Base-by-base conservation (phyloP, 2,888 invertebrate genomes). In the Platycnemis pennipes region DNA sequence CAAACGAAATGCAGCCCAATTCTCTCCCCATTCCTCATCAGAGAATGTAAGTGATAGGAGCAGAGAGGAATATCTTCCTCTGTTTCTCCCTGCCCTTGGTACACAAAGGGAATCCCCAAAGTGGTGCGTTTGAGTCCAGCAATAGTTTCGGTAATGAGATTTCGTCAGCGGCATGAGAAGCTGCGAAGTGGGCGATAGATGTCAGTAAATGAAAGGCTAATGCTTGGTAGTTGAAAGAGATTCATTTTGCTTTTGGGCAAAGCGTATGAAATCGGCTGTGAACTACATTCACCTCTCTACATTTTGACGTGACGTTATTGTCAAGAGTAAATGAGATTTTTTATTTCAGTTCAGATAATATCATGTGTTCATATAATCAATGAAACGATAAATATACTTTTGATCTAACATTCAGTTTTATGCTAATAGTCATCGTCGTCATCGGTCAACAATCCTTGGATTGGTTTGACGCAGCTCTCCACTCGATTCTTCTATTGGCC, bases 141-240 rank as follows among this genome's bases (percentile, higher is more conserved):
- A 77, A 77, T 63, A 77, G 77, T 37, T 77, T 77, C 37, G 37
- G 77, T 77, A 77, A 77, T 77, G 77, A 77, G 77, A 77, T 77
- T 77, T 77, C 37, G 31, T 37, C 77, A 31, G 37, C 13, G 1
- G 77, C 8, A 37, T 77, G 31, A 37, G 77, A 77, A 37, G 77
- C 37, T 77, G 37, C 31, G 31, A 77, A 77, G 7, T 77, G 37
- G 11, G 3, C 37, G 77, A 2, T 77, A 37, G 8, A 77, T 77
- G 13, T 11, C 77, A 37, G 77, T 77, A 77, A 77, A 37, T 31
- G 77, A 77, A 77, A 37, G 31, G 31, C 77, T 3, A 37, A 77
- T 77, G 37, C 77, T 22, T 31, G 11, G 77, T 77, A 77, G 37
- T 8, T 13, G 37, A 77, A 77, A 77, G 8, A 37, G 69, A 69